Evolutionary conservation across 2,113 vertebrate genomes (phyloP).

Genomic region (Muntiacus reevesi): DNA sequence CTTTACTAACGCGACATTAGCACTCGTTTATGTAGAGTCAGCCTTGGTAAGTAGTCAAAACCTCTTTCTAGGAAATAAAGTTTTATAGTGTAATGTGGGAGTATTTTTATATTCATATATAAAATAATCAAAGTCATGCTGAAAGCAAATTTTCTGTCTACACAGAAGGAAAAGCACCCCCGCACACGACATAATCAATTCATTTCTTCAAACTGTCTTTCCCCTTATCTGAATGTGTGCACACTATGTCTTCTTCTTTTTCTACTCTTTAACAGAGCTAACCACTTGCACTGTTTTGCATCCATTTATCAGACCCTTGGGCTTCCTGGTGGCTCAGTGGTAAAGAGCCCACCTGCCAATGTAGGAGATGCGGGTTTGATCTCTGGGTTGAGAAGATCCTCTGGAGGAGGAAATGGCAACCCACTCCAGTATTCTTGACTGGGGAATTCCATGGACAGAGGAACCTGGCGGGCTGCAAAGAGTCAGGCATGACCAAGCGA

Average conservation of each 20-base stretch:
- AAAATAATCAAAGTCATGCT: neutral
- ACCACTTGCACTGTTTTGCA: neutral
- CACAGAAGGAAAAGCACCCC: neutral
- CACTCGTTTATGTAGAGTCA: neutral
- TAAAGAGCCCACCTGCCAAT: neutral
- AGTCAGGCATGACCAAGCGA: rapidly evolving
- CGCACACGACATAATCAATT: neutral
- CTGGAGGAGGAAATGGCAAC: neutral
- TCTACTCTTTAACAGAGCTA: neutral
- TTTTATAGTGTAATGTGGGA: neutral
- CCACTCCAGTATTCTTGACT: neutral
- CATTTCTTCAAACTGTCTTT: neutral
- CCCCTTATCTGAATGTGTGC: neutral
- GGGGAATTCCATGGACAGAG: neutral
- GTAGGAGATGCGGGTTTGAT: neutral
- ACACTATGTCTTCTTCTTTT: neutral
- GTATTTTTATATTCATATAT: neutral
- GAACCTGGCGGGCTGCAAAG: neutral
- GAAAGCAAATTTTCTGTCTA: neutral
- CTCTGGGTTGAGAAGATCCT: neutral
- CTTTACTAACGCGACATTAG: neutral
- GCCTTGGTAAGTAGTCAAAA: neutral
- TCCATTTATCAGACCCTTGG: neutral
- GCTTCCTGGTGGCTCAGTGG: neutral
- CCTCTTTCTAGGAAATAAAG: neutral